These are phyloP conservation scores for Archegozetes longisetosus DNA, from an alignment of 1,140 invertebrate genomes.

Conservation along the genomic window DNA sequence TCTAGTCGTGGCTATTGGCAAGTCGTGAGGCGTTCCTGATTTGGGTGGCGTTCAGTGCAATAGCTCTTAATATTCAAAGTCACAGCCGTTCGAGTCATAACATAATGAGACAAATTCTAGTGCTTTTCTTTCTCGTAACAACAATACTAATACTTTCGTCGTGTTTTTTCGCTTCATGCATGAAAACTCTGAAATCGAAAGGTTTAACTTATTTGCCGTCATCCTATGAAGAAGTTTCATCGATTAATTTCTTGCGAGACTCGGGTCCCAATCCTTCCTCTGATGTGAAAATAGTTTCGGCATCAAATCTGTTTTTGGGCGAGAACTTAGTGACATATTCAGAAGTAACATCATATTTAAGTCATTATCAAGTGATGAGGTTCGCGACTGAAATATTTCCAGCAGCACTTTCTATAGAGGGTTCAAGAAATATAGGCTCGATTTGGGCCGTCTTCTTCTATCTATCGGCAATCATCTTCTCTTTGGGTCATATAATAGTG, in stretches of 20 bases:
- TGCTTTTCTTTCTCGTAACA: conserved; percentile 25
- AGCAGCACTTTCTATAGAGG: conserved; percentile 53
- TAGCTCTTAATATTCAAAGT: conserved; percentile 54
- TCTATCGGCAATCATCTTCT: conserved; percentile 63
- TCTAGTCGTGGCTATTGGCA: conserved; percentile 74
- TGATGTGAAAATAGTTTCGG: conserved; percentile 4
- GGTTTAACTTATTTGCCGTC: conserved; percentile 52
- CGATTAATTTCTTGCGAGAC: conserved; percentile 49
- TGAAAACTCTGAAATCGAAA: conserved; percentile 40
- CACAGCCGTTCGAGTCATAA: conserved; percentile 47
- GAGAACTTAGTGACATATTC: conserved; percentile 15
- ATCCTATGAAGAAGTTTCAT: conserved; percentile 57
- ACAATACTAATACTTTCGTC: conserved; percentile 51
- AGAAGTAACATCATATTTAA: not conserved
- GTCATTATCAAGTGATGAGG: conserved; percentile 45
- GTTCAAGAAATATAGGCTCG: conserved; percentile 44
- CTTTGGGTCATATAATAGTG: conserved; percentile 55
- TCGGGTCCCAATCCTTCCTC: conserved; percentile 25
- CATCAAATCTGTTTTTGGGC: conserved; percentile 18
- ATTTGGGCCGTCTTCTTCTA: conserved; percentile 77
- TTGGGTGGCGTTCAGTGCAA: conserved; percentile 70
- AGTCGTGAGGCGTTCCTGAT: conserved; percentile 72
- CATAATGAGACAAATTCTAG: conserved; percentile 18
- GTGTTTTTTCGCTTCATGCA: conserved; percentile 51
- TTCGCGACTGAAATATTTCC: conserved; percentile 70